A percentile compares a stretch with the other conserved stretches of the same genome.
Evolutionary conservation across 2,888 invertebrate genomes (phyloP).

Genomic region (Neuroscelio doddi): DNA sequence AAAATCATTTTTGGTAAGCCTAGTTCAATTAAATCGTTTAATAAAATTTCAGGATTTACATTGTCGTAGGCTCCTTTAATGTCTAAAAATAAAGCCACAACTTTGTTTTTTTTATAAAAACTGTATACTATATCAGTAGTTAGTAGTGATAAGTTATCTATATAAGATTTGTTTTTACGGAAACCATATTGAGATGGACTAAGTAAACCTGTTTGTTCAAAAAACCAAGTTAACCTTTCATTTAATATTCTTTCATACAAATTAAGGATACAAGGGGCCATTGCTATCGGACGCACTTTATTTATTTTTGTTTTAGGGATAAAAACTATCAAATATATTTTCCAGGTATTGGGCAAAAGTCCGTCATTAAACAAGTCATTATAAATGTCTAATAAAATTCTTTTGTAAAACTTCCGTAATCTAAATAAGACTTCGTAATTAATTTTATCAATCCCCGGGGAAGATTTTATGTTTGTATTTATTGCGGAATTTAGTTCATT

Average conservation of each 20-base stretch:
- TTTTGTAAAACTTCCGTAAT: slow-evolving; percentile 16
- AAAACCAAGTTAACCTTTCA: too few species aligned
- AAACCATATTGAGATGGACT: slow-evolving; percentile 23
- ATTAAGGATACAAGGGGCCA: slow-evolving; percentile 20
- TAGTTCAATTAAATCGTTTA: slow-evolving; percentile 16
- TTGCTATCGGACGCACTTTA: slow-evolving; percentile 19
- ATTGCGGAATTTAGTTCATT: slow-evolving; percentile 8
- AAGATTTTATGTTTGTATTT: slow-evolving; percentile 12
- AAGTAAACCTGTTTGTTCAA: slow-evolving; percentile 9
- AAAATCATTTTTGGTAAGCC: slow-evolving; percentile 19
- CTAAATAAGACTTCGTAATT: slow-evolving; percentile 6
- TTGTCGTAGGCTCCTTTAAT: slow-evolving; percentile 27
- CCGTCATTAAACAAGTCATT: slow-evolving; percentile 6
- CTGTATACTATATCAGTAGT: neutral
- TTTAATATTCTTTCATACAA: slow-evolving; percentile 18
- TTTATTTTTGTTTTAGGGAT: slow-evolving; percentile 14
- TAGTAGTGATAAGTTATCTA: slow-evolving; percentile 12
- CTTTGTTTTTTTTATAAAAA: slow-evolving; percentile 14
- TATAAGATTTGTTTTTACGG: slow-evolving; percentile 19
- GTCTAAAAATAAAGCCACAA: too few species aligned
- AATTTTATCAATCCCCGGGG: slow-evolving; percentile 29
- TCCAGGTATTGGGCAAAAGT: slow-evolving; percentile 18
- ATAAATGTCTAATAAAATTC: slow-evolving; percentile 15
- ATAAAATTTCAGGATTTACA: slow-evolving; percentile 16
- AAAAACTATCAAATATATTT: slow-evolving; percentile 7